Base-by-base conservation (phyloP, 2,888 invertebrate genomes). In the Stenchaetothrips biformis region DNA sequence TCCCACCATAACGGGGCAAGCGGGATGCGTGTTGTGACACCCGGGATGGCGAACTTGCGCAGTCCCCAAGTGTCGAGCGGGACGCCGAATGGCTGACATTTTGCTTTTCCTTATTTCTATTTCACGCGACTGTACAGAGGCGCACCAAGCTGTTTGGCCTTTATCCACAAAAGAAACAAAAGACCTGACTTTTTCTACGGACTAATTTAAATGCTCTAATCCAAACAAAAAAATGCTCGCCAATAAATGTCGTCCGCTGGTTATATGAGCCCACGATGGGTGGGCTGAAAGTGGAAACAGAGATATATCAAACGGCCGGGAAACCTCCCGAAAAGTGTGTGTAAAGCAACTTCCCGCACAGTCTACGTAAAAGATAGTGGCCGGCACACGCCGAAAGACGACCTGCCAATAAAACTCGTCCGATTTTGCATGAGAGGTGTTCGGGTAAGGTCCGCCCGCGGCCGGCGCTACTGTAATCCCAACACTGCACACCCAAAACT, bases 311-410 rank as follows among this genome's bases (percentile, higher is more conserved):
- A 53, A 18, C 53, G 53, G 53, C 53, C 53, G 53, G n/a, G n/a
- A 53, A 18, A 18, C 53, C 37, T 37, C 37, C 37, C 37, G 37
- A 37, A n/a, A 37, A 37, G 37, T 37, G 37, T 37, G 37, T 37
- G 37, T 37, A 37, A 37, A 37, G 37, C 37, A 37, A 37, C 37
- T 37, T 37, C 37, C 37, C 37, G 37, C 67, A 74, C 67, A 74
- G 67, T n/a, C 67, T 74, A n/a, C 67, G 67, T 74, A 74, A 74
- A 74, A 74, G 67, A 74, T 74, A 74, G 67, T 25, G 67, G 25
- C 67, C 25, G 67, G 67, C 67, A 53, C 53, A 53, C 53, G 53
- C 18, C 16, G 18, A 74, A 21, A 74, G 25, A 13, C 59, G 59
- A 6, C 37, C 59, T 74, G 67, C 25, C 67, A 74, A 74, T 74